A percentile compares a stretch with the other conserved stretches of the same genome.
Conservation (phyloP, 2,888 invertebrate genomes). For the Hololepta plana region DNA sequence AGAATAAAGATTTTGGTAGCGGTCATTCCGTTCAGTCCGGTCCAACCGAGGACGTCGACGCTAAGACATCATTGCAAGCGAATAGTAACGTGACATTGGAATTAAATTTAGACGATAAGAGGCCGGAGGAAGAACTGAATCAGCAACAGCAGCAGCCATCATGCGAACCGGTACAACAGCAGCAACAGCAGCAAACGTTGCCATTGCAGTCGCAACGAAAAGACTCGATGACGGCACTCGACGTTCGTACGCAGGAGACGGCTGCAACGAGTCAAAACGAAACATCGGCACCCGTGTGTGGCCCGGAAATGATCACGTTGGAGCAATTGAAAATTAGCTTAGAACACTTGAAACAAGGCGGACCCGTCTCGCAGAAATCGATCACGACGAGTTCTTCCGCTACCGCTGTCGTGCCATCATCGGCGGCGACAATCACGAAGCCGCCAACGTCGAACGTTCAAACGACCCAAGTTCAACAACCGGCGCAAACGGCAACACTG, state of each 20-base stretch:
- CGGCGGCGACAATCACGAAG: no score
- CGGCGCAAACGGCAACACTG: no score
- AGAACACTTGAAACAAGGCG: slow-evolving; percentile 30
- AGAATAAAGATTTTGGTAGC: slow-evolving; percentile 24
- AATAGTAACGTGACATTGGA: no score
- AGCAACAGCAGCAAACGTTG: slow-evolving; percentile 14
- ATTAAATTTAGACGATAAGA: no score
- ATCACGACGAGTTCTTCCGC: no score
- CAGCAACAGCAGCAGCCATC: slow-evolving; percentile 3
- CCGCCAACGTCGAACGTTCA: no score
- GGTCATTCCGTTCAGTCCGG: no score
- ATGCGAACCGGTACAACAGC: slow-evolving; percentile 3
- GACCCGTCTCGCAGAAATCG: slow-evolving; percentile 10
- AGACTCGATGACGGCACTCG: slow-evolving; percentile 12
- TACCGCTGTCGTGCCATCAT: no score
- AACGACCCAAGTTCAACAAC: no score
- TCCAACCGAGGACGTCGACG: no score
- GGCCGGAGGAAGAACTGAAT: slow-evolving; percentile 4
- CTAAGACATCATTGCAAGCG: no score
- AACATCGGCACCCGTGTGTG: slow-evolving; percentile 16
- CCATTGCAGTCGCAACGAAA: slow-evolving; percentile 10
- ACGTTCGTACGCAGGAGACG: slow-evolving; percentile 13
- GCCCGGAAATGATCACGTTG: slow-evolving; percentile 31
- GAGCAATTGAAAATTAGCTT: slow-evolving; percentile 38
- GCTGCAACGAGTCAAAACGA: slow-evolving; percentile 14